Base-by-base conservation (phyloP, 1,140 invertebrate genomes). In the Bombus fervidus region DNA sequence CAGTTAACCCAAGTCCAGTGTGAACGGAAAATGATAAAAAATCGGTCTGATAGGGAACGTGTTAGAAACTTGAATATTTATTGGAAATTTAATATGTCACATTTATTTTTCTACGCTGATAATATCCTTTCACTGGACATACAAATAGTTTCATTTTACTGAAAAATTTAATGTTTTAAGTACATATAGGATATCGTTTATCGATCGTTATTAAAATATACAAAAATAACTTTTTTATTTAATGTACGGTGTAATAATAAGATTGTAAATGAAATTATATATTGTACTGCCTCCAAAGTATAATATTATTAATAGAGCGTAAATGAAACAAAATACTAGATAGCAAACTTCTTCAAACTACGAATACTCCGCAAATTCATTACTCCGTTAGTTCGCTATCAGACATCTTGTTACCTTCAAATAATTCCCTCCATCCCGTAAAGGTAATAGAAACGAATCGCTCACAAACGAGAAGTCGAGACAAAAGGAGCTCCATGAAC, bases 371-470 rank as follows among this genome's bases (percentile, higher is more conserved):
- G 18, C 0, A 53, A 53, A 53, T 53, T 53, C 18, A 53, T 53
- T 22, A 22, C 5, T 53, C 18, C 47, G 18, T 53, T 53, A 22
- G 47, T 53, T 22, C 18, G 18, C n/a, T 13, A 39, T 53, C 43
- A 74, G 43, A n/a, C 28, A 31, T 72, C 3, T 15, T 3, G 39
- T 12, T 18, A 31, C 43, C 28, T 28, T 57, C 53, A 25, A 74
- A 74, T 10, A 57, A 57, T 57, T 57, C 47, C 6, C 31, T 66
- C n/a, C n/a, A 31, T 31, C 4, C 31, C 13, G 47, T 25, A 37
- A 57, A 57, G 47, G 47, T 57, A 75, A 57, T 57, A 75, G 47
- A 57, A 75, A 75, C 47, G 47, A 57, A 75, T 53, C 43, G 43
- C 4, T n/a, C 25, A 41, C 22, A 25, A 64, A 66, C 39, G 34